Evolutionary conservation across 2,888 invertebrate species (phyloP), one percentile per base, ranked within the genome.

Genomic region (Netelia fuscicornis): DNA sequence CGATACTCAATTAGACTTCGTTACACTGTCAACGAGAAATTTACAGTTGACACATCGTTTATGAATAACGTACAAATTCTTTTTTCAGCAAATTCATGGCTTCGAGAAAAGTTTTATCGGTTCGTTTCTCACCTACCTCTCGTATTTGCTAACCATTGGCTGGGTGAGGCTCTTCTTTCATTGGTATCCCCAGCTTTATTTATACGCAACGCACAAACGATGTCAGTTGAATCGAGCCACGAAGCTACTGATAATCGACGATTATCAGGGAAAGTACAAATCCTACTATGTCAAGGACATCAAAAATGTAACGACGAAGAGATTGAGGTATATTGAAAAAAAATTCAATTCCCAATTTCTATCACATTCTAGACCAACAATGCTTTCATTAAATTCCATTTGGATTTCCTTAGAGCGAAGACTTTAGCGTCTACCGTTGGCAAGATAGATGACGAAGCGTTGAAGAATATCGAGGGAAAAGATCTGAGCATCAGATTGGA

Each of bases 131-230:
- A 94, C 93, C 48, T 95, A 94, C 93, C 68, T 94, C 6, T 92
- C 94, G n/a, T 95, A 95, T 70, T 84, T 95, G 42, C 88, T 95
- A 67, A 95, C 95, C 1, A 89, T 94, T 10, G 96, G 96, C 17
- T 90, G 95, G 54, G 91, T 96, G 64, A 94, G 96, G 25, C 93
- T 96, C 52, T 92, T 96, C 74, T 95, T 95, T 91, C 95, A 96
- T 89, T 96, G 96, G 96, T 95, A 95, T 91, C 95, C 95, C 1
- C 94, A 95, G 65, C 94, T 95, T 90, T 93, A 94, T 91, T 91
- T 96, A 52, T 94, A 94, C 86, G 94, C 94, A 48, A 95, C 95
- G 9, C 95, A 95, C 88, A 91, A 90, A 71, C 93, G 91, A 86
- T 95, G 95, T 87, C 88, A 94, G 10, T 91, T 96, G 71, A 90